These are phyloP conservation scores for Gasterosteus nipponicus DNA, from an alignment of 2,113 vertebrate species.

Conservation along the genomic window DNA sequence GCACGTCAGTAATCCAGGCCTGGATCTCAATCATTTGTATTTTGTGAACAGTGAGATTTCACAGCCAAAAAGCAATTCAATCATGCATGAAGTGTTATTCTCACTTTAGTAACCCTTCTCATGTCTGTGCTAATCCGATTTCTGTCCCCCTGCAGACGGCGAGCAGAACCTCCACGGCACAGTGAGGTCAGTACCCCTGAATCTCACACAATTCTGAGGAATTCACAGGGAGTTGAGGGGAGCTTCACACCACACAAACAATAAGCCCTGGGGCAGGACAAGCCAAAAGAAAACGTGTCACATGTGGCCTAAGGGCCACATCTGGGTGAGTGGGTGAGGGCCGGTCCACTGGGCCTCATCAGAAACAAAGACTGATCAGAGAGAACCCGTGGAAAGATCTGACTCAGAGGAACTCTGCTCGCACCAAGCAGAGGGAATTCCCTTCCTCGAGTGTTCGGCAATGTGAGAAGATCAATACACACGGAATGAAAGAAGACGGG, in stretches of 20 bases:
- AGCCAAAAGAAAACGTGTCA: background rate
- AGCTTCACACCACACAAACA: conserved; percentile 21
- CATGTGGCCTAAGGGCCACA: conserved; percentile 22
- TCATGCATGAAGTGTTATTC: background rate
- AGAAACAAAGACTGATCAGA: conserved; percentile 22
- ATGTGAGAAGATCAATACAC: conserved; percentile 28
- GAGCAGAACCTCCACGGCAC: background rate
- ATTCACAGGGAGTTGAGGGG: conserved; percentile 37
- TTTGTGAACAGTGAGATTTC: background rate
- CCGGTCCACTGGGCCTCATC: conserved; percentile 10
- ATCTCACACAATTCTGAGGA: conserved; percentile 56
- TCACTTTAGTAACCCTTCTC: background rate
- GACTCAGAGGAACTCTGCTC: conserved; percentile 40
- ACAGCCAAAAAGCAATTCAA: background rate
- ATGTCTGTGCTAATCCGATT: background rate
- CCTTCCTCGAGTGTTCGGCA: conserved; percentile 19
- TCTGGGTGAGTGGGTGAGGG: conserved; percentile 9
- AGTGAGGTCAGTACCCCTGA: conserved; percentile 44
- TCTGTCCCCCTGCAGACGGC: conserved; percentile 34
- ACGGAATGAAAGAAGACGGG: conserved; percentile 3
- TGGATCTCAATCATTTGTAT: background rate
- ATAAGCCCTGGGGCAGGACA: conserved; percentile 14
- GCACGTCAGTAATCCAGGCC: background rate
- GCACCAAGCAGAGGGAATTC: conserved; percentile 46
- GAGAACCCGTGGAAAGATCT: conserved; percentile 42